phyloP scores from a whole-genome alignment of 2,113 vertebrate species.

The Oriolus oriolus region DNA sequence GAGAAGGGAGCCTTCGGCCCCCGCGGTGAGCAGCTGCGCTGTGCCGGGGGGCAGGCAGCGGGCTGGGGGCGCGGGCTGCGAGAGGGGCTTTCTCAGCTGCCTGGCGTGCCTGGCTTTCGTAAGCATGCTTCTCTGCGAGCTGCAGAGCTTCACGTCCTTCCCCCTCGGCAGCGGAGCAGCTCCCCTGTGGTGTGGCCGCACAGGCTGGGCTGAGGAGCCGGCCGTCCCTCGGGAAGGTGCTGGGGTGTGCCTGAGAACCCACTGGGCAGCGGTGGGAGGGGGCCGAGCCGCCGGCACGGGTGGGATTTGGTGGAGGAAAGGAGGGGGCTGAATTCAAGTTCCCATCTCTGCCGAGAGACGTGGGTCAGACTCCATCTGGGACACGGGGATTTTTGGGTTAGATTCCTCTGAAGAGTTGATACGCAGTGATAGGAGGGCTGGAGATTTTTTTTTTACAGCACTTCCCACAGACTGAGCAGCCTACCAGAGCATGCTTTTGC shows the following conservation, averaged over 20 bases:
- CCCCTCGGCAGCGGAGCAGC: not conserved
- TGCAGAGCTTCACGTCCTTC: not conserved
- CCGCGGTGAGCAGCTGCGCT: conserved; percentile 16
- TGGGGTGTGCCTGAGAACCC: not conserved
- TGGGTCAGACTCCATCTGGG: not conserved
- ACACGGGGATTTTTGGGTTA: not conserved
- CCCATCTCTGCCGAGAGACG: not conserved
- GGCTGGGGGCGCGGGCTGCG: not conserved
- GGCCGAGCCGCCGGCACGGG: not conserved
- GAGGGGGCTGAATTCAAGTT: not conserved
- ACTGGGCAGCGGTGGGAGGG: not conserved
- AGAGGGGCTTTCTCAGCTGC: not conserved
- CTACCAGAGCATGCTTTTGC: not conserved
- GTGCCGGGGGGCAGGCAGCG: not conserved
- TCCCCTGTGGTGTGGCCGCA: not conserved
- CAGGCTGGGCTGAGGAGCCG: not conserved
- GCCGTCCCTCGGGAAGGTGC: not conserved
- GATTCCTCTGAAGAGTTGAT: not conserved
- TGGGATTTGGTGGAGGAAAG: not conserved
- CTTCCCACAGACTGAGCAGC: not conserved
- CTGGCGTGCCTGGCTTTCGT: not conserved
- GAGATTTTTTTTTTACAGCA: not conserved
- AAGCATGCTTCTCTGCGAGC: not conserved
- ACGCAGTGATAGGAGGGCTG: not conserved
- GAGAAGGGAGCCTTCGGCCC: not conserved